These are phyloP conservation scores for Gymnopithys bicolor DNA, from an alignment of 2,797 vertebrate genomes.

Conservation along the genomic window DNA sequence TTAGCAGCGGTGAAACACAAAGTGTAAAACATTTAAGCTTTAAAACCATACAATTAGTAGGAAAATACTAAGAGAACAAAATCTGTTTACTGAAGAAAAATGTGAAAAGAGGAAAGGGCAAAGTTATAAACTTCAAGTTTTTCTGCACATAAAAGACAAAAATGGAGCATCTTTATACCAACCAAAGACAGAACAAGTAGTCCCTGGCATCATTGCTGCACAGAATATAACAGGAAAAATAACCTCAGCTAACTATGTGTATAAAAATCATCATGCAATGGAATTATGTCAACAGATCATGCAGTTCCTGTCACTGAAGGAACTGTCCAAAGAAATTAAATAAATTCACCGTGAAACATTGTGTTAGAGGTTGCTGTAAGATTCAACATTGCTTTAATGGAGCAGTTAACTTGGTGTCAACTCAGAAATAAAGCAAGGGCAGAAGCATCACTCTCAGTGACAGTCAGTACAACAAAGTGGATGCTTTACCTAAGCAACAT, in stretches of 20 bases:
- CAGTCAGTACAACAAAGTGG: neutral
- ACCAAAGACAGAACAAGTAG: neutral
- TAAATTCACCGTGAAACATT: neutral
- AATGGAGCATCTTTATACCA: neutral
- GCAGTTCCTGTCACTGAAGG: neutral
- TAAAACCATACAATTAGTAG: neutral
- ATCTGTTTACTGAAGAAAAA: neutral
- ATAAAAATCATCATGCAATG: neutral
- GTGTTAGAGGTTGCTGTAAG: neutral
- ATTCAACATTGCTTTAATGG: accelerated
- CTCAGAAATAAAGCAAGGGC: neutral
- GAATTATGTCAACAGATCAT: neutral
- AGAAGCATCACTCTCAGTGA: neutral
- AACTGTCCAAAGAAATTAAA: neutral
- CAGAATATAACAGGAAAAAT: neutral
- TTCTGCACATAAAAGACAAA: neutral
- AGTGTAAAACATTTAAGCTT: neutral
- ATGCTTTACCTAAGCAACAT: neutral
- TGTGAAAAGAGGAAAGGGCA: neutral
- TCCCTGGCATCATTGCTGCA: neutral
- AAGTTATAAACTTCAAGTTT: neutral
- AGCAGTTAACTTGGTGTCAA: neutral
- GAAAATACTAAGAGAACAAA: neutral
- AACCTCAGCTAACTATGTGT: neutral
- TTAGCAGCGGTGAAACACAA: neutral